Percentiles rank a stretch among this genome's conserved stretches.
Evolutionary conservation across 2,797 vertebrate species (phyloP).

Genomic region (Enteromius trimaculatus): DNA sequence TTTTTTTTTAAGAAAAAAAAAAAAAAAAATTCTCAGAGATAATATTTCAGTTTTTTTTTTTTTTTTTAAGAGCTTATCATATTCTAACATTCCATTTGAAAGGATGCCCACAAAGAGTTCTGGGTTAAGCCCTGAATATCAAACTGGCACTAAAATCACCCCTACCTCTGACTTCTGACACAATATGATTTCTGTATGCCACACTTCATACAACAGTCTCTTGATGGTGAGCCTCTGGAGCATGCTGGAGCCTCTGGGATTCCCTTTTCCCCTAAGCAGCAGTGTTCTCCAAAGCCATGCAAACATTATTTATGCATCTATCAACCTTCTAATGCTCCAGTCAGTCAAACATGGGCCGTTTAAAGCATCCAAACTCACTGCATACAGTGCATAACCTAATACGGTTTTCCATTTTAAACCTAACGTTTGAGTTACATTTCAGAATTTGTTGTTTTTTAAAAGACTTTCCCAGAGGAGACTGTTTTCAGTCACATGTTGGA

Average conservation of each 20-base stretch:
- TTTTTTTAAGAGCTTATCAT: background rate
- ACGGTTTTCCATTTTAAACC: constrained; percentile 20
- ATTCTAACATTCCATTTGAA: constrained; percentile 13
- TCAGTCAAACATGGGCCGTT: background rate
- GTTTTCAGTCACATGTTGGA: constrained; percentile 33
- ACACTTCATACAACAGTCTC: constrained; percentile 16
- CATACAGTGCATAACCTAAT: background rate
- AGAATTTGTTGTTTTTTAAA: constrained; percentile 36
- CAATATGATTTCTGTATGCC: background rate
- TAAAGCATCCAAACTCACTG: background rate
- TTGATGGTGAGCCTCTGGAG: constrained; percentile 22
- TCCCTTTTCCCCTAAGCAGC: background rate
- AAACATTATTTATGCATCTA: constrained; percentile 23
- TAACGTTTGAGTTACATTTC: background rate
- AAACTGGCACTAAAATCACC: background rate
- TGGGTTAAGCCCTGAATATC: constrained; percentile 3
- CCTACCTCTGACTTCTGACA: constrained; percentile 1
- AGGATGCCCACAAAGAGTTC: background rate
- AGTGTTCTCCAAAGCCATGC: constrained; percentile 20
- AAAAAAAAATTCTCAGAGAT: background rate
- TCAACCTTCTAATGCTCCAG: background rate
- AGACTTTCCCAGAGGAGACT: constrained; percentile 32
- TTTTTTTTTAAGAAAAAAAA: background rate
- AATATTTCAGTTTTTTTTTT: too few species aligned
- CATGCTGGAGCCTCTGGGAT: constrained; percentile 21